phyloP scores from a whole-genome alignment of 1,140 invertebrate species.

The Meloidogyne exigua region DNA sequence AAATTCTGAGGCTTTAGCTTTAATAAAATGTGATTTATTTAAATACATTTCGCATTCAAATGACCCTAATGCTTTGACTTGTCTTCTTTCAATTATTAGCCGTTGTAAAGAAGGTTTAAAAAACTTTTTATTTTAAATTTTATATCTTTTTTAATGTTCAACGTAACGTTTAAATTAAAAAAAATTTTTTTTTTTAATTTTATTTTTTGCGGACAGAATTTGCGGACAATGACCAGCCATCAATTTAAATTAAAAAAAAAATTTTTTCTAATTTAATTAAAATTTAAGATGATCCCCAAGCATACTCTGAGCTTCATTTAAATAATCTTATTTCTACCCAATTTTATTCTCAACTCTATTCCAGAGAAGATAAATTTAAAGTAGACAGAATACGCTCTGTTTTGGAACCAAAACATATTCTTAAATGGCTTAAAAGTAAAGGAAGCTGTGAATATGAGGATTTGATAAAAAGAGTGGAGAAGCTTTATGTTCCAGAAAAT shows the following conservation, averaged over 20 bases:
- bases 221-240: too few species aligned
- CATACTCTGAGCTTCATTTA: slow-evolving; percentile 1
- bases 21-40: not conserved
- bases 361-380: not conserved
- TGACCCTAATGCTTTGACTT: not conserved
- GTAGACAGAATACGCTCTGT: not conserved
- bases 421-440: slow-evolving; percentile 9
- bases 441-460: slow-evolving; percentile 20
- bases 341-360: slow-evolving; percentile 9
- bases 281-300: slow-evolving; percentile 9
- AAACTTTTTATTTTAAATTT: too few species aligned
- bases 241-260: too few species aligned
- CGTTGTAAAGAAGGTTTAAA: slow-evolving; percentile 9
- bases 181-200: too few species aligned
- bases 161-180: too few species aligned
- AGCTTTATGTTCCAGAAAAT: not conserved
- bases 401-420: slow-evolving; percentile 26
- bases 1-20: not conserved
- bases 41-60: not conserved
- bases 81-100: not conserved
- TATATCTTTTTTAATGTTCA: too few species aligned
- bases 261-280: not conserved
- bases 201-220: not conserved
- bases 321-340: not conserved
- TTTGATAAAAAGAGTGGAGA: slow-evolving; percentile 5